Evolutionary conservation across 2,113 vertebrate species (phyloP).

Genomic region (Harpagus bidentatus): DNA sequence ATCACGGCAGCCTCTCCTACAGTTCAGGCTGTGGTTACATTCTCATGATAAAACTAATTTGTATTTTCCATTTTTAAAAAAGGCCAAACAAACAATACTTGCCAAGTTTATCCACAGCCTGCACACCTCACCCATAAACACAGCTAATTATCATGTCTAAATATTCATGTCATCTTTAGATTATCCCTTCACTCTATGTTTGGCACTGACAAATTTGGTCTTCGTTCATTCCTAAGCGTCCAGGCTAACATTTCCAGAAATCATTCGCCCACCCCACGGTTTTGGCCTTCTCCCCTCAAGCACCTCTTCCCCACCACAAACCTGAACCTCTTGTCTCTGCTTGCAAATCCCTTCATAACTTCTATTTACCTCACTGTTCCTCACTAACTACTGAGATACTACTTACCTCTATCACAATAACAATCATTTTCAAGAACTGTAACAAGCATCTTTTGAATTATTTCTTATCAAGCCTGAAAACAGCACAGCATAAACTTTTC

Average conservation of each 20-base stretch:
- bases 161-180: not conserved
- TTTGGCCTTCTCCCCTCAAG: not conserved
- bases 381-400: not conserved
- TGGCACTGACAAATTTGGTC: not conserved
- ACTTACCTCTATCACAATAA: not conserved
- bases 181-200: not conserved
- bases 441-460: not conserved
- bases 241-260: not conserved
- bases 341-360: not conserved
- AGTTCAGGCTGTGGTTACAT: not conserved
- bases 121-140: not conserved
- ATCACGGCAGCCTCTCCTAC: not conserved
- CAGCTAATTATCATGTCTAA: not conserved
- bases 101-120: not conserved
- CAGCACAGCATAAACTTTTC: not conserved
- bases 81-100: not conserved
- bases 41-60: not conserved
- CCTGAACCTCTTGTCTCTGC: not conserved
- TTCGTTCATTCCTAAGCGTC: not conserved
- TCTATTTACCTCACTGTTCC: not conserved
- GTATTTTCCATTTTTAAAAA: not conserved
- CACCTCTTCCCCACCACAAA: not conserved
- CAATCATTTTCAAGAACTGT: not conserved
- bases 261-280: not conserved
- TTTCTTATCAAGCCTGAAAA: not conserved